Base-by-base conservation (phyloP, 2,797 vertebrate species). In the Yasuhikotakia modesta region DNA sequence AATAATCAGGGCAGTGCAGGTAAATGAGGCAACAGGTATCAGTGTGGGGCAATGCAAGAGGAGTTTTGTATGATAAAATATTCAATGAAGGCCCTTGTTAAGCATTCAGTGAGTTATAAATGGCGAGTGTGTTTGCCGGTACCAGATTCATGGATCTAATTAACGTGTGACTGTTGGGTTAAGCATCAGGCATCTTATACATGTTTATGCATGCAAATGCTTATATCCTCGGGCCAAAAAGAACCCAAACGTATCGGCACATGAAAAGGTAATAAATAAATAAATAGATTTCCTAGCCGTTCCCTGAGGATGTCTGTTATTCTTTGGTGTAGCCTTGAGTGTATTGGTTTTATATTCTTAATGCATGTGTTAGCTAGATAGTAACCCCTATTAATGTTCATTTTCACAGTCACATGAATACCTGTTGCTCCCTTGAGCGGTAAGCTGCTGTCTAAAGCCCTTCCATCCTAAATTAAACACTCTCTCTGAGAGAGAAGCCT, bases 61-160 rank as follows among this genome's bases (percentile, higher is more conserved):
- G 57, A 72, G 77, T 66, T 80, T 84, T 82, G 74, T 79, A 48
- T 55, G 21, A 30, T 82, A 81, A 83, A 90, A 89, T 90, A 82
- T 89, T 88, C 88, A 81, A 89, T 90, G 84, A 88, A 84, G 83
- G 83, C 81, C 80, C 84, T 89, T 84, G 87, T 89, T 90, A 86
- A 12, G 30, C 45, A 16, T 61, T 39, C 35, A 8, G 35, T 10
- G 7, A n/a, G 32, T n/a, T n/a, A 35, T 39, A 39, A 63, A 63
- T 63, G 32, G n/a, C n/a, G 30, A 35, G 30, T 35, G 3, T 63
- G 60, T 70, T 69, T 60, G 4, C 4, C 0, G 12, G 6, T 1
- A 1, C 30, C 27, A 30, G 57, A 78, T 63, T 70, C 76, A 64
- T 78, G 57, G 5, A 22, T 63, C 16, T 63, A 39, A 70, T 78